Percentiles rank a stretch among this genome's conserved stretches.
These are phyloP conservation scores for Drosophila atripex DNA, from an alignment of 2,888 invertebrate genomes.

Conservation along the genomic window DNA sequence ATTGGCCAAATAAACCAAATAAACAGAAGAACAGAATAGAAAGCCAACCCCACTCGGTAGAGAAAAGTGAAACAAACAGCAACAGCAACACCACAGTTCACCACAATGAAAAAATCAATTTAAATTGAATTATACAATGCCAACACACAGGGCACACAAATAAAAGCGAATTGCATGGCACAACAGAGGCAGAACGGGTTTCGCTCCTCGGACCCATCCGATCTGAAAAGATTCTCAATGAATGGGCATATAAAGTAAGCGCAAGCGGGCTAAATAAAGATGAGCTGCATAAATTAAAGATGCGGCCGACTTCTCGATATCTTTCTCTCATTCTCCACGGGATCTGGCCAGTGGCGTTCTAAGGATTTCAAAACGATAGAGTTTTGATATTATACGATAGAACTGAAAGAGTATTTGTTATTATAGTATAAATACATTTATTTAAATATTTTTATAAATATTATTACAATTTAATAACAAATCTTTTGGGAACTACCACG, in stretches of 20 bases:
- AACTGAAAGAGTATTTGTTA: no score
- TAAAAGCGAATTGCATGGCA: slow-evolving; percentile 47
- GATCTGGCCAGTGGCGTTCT: background rate
- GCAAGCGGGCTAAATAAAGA: slow-evolving; percentile 68
- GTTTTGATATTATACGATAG: no score
- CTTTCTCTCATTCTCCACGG: background rate
- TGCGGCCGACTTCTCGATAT: slow-evolving; percentile 6
- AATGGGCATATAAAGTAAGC: slow-evolving; percentile 52
- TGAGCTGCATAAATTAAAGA: slow-evolving; percentile 70
- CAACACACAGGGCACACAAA: slow-evolving; percentile 22
- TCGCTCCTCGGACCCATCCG: slow-evolving; percentile 26
- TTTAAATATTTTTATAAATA: no score
- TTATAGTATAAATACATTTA: no score
- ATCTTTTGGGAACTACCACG: no score
- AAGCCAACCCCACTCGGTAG: slow-evolving; percentile 14
- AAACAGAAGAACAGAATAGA: slow-evolving; percentile 1
- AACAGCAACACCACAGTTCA: slow-evolving; percentile 26
- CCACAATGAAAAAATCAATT: slow-evolving; percentile 64
- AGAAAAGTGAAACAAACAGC: slow-evolving; percentile 51
- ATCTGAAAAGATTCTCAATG: slow-evolving; percentile 56
- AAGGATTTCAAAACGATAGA: background rate
- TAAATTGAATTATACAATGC: slow-evolving; percentile 72
- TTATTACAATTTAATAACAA: no score
- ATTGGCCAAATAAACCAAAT: slow-evolving; percentile 1
- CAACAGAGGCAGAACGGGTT: slow-evolving; percentile 48